A percentile compares a stretch with the other conserved stretches of the same genome.
Conservation (phyloP, 2,797 vertebrate species). For the Cryptoblepharus egeriae region DNA sequence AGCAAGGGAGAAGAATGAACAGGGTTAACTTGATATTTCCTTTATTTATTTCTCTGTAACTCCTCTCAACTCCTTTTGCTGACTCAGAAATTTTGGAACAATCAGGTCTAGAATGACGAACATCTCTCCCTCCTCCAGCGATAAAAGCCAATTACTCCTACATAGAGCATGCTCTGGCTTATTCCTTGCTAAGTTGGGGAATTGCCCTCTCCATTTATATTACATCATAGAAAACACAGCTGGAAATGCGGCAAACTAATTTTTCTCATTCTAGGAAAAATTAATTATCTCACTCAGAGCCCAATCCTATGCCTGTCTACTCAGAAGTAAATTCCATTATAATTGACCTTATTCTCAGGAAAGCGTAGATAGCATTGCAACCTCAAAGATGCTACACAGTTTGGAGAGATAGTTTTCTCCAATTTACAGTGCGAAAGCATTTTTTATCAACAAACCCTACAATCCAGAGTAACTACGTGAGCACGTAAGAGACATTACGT, state of each 20-base stretch:
- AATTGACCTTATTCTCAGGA: too few species aligned
- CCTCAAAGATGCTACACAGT: constrained; percentile 26
- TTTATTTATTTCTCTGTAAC: constrained; percentile 28
- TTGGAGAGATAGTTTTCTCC: neutral
- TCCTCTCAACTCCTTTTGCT: constrained; percentile 50
- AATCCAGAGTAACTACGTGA: too few species aligned
- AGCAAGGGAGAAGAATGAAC: constrained; percentile 51
- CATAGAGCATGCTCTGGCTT: neutral
- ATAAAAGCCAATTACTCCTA: constrained; percentile 50
- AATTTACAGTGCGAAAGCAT: neutral
- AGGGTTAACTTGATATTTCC: constrained; percentile 44
- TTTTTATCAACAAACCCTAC: constrained; percentile 53
- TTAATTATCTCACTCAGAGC: constrained; percentile 43
- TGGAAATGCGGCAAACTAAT: constrained; percentile 61
- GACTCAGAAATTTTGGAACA: constrained; percentile 67
- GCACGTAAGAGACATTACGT: too few species aligned
- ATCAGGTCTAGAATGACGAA: constrained; percentile 47
- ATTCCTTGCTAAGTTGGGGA: constrained; percentile 32
- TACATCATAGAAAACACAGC: constrained; percentile 68
- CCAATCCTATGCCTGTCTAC: too few species aligned
- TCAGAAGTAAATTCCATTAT: too few species aligned
- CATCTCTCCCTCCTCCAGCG: constrained; percentile 48
- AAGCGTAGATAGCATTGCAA: too few species aligned
- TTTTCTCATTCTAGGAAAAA: constrained; percentile 60
- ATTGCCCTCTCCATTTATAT: constrained; percentile 56